Evolutionary conservation across 2,113 vertebrate genomes (phyloP).

Genomic region (Leuciscus idus): DNA sequence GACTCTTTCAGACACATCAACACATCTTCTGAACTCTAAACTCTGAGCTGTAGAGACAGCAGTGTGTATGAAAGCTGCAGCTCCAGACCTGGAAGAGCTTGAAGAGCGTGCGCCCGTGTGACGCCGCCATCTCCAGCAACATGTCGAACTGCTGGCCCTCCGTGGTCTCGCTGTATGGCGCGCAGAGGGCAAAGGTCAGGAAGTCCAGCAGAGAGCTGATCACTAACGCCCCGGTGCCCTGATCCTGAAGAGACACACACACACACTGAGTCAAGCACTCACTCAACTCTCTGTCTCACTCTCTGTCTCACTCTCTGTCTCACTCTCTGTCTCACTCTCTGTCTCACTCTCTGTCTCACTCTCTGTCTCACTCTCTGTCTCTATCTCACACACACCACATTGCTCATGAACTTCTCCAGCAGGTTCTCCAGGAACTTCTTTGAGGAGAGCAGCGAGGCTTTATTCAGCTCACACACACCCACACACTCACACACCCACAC

Average conservation of each 20-base stretch:
- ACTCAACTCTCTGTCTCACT: too few species aligned
- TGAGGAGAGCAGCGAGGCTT: too few species aligned
- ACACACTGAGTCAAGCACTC: background rate
- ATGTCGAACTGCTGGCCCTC: constrained; percentile 99
- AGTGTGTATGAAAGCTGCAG: too few species aligned
- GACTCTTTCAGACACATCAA: background rate
- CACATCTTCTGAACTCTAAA: background rate
- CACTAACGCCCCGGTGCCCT: constrained; percentile 95
- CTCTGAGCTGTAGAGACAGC: too few species aligned
- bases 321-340: too few species aligned
- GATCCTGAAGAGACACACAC: constrained; percentile 79
- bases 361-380: too few species aligned
- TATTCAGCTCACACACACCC: background rate
- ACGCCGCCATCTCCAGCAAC: constrained; percentile 97
- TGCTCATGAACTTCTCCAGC: too few species aligned
- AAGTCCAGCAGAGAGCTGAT: constrained; percentile 99
- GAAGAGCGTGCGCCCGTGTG: constrained; percentile 92
- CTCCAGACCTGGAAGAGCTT: constrained; percentile 93
- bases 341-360: too few species aligned
- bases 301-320: too few species aligned
- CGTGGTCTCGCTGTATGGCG: constrained; percentile 97
- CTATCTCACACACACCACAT: too few species aligned
- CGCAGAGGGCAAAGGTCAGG: constrained; percentile 98
- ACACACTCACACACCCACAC: background rate
- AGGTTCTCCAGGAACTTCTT: too few species aligned